Base-by-base conservation (phyloP, 2,113 vertebrate species). In the Protobothrops flavoviridis region DNA sequence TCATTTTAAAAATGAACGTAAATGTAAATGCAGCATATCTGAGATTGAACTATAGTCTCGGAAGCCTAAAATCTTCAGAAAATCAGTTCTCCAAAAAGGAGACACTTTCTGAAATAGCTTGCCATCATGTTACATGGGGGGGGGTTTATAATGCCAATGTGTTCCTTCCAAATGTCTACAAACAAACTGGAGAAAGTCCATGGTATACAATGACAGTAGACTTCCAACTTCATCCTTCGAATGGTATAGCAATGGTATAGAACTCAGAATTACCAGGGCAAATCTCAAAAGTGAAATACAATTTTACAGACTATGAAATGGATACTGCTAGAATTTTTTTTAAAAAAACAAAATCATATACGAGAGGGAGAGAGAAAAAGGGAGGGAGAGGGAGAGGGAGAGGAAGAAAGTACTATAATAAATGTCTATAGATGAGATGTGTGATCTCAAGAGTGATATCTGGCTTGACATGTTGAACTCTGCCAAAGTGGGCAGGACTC, bases 111-210 rank as follows among this genome's bases (percentile, higher is more conserved):
- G 95, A 96, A 97, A 94, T 94, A 95, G 93, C 87, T 95, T 96
- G 93, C 93, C 95, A 96, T 96, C 81, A 43, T 17, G 92, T 96
- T 97, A 87, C 52, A 94, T 96, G 96, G 94, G n/a, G 43, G 95
- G 94, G 95, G 89, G 93, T 96, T 95, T 90, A 94, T 90, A 95
- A 96, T 0, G 50, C 57, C 56, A 61, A 12, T 89, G 89, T 64
- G 88, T 97, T 97, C 96, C 97, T 97, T 95, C 93, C 93, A 96
- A 97, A 96, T 95, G 95, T 92, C 95, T 95, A 74, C 87, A 94
- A 96, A 92, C 93, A 96, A 97, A 92, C 95, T 97, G 95, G 95
- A 94, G 95, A n/a, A 89, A 97, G 95, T 97, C 96, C 97, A 97
- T 95, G 97, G 87, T 69, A 93, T 93, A 89, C 50, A 92, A 96